Evolutionary conservation across 2,797 vertebrate genomes (phyloP).

Genomic region (Triplophysa yarkandensis): DNA sequence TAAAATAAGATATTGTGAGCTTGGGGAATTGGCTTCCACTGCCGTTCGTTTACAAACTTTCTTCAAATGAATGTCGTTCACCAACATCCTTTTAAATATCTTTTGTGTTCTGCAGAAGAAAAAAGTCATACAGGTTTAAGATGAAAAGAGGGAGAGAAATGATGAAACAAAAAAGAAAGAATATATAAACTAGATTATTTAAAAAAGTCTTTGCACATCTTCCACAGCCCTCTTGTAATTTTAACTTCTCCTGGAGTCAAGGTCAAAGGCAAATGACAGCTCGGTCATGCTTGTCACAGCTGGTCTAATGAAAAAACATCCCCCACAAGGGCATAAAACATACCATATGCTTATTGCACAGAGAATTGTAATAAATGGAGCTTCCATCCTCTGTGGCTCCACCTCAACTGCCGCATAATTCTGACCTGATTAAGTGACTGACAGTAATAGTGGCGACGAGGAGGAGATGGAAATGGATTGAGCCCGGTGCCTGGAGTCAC

Average conservation of each 20-base stretch:
- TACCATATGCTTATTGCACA: conserved; percentile 40
- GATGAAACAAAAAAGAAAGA: too few species aligned
- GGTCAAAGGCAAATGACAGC: conserved; percentile 36
- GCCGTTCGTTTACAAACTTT: too few species aligned
- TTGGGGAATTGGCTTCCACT: too few species aligned
- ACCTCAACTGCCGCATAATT: conserved; percentile 55
- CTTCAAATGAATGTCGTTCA: too few species aligned
- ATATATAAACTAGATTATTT: neutral
- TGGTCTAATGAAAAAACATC: conserved; percentile 44
- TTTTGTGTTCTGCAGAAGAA: too few species aligned
- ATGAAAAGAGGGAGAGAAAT: too few species aligned
- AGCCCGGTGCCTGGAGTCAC: conserved; percentile 55
- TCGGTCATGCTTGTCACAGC: conserved; percentile 29
- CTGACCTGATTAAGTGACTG: conserved; percentile 58
- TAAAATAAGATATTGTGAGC: too few species aligned
- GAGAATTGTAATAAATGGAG: conserved; percentile 41
- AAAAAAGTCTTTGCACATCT: neutral
- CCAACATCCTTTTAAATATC: too few species aligned
- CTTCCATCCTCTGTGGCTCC: conserved; percentile 24
- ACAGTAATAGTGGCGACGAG: conserved; percentile 54
- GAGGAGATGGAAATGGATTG: conserved; percentile 60
- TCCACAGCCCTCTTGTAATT: neutral
- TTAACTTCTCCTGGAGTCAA: conserved; percentile 29
- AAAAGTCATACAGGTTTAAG: too few species aligned
- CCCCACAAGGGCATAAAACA: conserved; percentile 35